Base-by-base conservation (phyloP, 2,797 vertebrate species). In the Lagodon rhomboides region DNA sequence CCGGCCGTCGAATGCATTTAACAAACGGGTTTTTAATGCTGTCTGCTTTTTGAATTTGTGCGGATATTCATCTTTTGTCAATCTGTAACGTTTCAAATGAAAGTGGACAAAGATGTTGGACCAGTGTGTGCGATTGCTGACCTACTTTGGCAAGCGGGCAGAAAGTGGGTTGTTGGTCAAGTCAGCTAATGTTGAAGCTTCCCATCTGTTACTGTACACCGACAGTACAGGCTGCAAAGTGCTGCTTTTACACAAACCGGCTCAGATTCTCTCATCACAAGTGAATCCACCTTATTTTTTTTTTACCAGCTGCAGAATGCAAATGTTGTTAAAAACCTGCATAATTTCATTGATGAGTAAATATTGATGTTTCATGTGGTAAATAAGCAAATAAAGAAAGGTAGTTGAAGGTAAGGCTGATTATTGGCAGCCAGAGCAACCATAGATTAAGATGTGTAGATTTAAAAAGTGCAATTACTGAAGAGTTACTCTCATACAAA, bases 131-230 rank as follows among this genome's bases (percentile, higher is more conserved):
- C 18, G 75, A 81, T 46, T 50, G 25, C 43, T 88, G 86, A 86
- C 83, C 86, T 81, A 79, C 59, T 88, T 89, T 68, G 38, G 51
- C 18, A 71, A 68, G 11, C 10, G 30, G 68, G 16, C 65, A 59
- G 54, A 73, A 81, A 78, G 34, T 62, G 23, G 69, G 76, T 55
- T 82, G 60, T 70, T 82, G 65, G 55, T 82, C 61, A 73, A 64
- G 41, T 87, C 62, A 46, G 71, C 58, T 66, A 23, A 58, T 69
- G 47, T 63, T 70, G 66, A 51, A 63, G 58, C 51, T 68, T 56
- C 43, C 17, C 61, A 78, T 68, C 46, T 61, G 15, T 80, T 74
- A 46, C 56, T 25, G 7, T 18, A 16, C 16, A 34, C 25, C 44
- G 41, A 30, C 77, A 66, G 17, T 41, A 46, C 8, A 63, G 63